phyloP scores from a whole-genome alignment of 1,140 invertebrate genomes.

The Globodera rostochiensis region DNA sequence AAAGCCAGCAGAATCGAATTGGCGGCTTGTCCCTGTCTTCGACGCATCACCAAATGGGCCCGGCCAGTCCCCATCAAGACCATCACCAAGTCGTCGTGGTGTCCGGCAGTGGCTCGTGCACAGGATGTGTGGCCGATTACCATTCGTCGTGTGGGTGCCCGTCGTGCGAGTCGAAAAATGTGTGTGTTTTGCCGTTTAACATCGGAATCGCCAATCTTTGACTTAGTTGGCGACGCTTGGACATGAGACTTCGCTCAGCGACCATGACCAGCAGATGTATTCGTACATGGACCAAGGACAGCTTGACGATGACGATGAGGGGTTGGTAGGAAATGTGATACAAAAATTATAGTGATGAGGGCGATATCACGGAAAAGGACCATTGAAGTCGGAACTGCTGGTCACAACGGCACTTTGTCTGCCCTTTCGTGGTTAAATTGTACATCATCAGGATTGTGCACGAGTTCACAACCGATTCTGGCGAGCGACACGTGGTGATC shows the following conservation, averaged over 20 bases:
- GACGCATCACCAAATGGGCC: constrained; percentile 9
- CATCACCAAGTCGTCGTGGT: constrained; percentile 19
- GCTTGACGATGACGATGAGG: constrained; percentile 24
- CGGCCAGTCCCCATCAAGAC: constrained; percentile 9
- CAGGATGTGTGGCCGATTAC: constrained; percentile 19
- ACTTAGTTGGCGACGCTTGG: constrained; percentile 16
- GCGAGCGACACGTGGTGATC: constrained; percentile 25
- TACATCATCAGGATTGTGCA: constrained; percentile 10
- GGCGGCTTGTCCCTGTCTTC: neutral
- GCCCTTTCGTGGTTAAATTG: too few species aligned
- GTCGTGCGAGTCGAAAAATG: constrained; percentile 23
- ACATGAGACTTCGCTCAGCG: neutral
- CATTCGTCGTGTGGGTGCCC: constrained; percentile 19
- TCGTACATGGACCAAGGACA: constrained; percentile 8
- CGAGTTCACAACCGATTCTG: constrained; percentile 25
- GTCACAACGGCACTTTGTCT: too few species aligned
- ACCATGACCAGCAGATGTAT: constrained; percentile 17
- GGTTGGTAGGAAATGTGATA: neutral
- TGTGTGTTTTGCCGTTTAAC: neutral
- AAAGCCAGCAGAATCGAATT: neutral
- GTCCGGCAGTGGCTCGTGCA: constrained; percentile 14
- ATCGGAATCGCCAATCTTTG: neutral
- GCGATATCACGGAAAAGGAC: too few species aligned
- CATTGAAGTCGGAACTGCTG: too few species aligned
- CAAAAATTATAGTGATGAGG: too few species aligned